Percentiles rank a stretch among this genome's conserved stretches.
phyloP scores from a whole-genome alignment of 2,113 vertebrate genomes.

The Mobula birostris region DNA sequence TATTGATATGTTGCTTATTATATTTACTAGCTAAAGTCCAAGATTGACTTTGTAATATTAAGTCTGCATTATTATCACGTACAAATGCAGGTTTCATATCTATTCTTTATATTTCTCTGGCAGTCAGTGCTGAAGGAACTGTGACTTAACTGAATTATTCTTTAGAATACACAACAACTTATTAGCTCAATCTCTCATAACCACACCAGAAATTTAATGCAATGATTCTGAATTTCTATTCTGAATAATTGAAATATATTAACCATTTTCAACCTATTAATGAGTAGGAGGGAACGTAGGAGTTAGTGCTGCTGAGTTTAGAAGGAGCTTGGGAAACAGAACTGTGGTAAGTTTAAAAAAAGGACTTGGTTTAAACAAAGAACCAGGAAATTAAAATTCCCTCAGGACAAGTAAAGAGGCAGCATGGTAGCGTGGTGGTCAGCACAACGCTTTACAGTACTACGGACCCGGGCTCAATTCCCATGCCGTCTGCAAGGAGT shows the following conservation, averaged over 20 bases:
- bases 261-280: slow-evolving; percentile 12
- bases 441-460: no score
- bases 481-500: no score
- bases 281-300: no score
- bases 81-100: neutral
- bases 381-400: no score
- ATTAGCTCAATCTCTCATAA: slow-evolving; percentile 11
- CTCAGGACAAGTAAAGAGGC: no score
- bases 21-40: slow-evolving; percentile 65
- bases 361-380: no score
- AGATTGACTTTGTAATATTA: slow-evolving; percentile 55
- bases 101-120: neutral
- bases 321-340: no score
- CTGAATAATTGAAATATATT: neutral
- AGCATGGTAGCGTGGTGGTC: no score
- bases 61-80: slow-evolving; percentile 43
- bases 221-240: neutral
- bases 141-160: neutral
- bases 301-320: no score
- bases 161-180: neutral
- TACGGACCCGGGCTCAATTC: no score
- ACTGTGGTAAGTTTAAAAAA: no score
- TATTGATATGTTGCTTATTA: slow-evolving; percentile 58
- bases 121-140: neutral
- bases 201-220: neutral